Base-by-base conservation (phyloP, 2,113 vertebrate species). In the Amphiprion ocellaris region DNA sequence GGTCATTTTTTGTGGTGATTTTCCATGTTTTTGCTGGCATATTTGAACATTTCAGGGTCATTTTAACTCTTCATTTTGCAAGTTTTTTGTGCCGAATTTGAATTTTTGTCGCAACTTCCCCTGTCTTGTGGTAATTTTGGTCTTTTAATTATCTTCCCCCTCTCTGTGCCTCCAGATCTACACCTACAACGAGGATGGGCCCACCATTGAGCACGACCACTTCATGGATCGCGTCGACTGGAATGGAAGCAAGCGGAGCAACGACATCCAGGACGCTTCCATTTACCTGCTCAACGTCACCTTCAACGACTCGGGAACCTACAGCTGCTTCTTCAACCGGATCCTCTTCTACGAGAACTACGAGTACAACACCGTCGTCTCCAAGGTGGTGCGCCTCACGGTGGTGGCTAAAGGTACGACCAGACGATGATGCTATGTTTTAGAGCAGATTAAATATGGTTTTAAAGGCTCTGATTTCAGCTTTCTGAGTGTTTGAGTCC, bases 241-340 rank as follows among this genome's bases (percentile, higher is more conserved):
- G 97, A 95, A 94, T 0, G 97, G 97, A 10, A 97, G 95, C 66
- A 95, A 92, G 53, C 88, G 91, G 47, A 96, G 94, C 52, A 78
- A 30, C 0, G 97, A 98, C 92, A 92, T 98, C 79, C 97, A 97
- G 81, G 97, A 98, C 19, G 94, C 94, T 0, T 97, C 96, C 74
- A 96, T 98, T 64, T 94, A 95, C 77, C 85, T 98, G 80, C 88
- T 92, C 47, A 97, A 97, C 0, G 96, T 98, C 87, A 96, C 95
- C 87, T 96, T 95, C 76, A 95, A 96, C 2, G 96, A 97, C 87
- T 85, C 94, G 0, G 97, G 97, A 0, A 94, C 93, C 49, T 98
- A 96, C 15, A 87, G 91, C 14, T 98, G 97, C 82, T 87, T 87
- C n/a, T 94, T 98, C 74, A 92, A 95, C 87, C 95, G 97, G 59